Percentiles rank a stretch among this genome's conserved stretches.
These are phyloP conservation scores for Oreotragus oreotragus DNA, from an alignment of 2,113 vertebrate species.

Conservation along the genomic window DNA sequence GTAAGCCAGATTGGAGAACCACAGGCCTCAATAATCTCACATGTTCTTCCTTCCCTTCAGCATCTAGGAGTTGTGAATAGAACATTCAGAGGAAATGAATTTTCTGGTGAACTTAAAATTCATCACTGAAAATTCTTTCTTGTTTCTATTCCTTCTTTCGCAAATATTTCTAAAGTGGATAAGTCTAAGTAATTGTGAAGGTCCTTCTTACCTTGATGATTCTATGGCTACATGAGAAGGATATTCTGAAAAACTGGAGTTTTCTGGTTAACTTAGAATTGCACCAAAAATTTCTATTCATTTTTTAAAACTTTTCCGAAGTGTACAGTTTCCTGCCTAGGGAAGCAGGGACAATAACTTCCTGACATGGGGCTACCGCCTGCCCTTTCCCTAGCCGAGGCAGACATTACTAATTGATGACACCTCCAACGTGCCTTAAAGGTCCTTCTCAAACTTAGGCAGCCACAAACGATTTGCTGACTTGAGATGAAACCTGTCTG, in stretches of 20 bases:
- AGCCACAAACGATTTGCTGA: background rate
- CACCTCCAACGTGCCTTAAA: background rate
- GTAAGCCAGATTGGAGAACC: background rate
- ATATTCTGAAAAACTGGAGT: background rate
- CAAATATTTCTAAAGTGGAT: background rate
- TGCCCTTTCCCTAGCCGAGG: background rate
- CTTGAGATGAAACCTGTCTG: background rate
- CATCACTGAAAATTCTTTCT: slow-evolving; percentile 24
- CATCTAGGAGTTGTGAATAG: background rate
- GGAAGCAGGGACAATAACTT: background rate
- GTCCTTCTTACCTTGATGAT: slow-evolving; percentile 7
- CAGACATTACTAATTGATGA: background rate
- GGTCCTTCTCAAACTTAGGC: background rate
- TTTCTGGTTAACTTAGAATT: slow-evolving; percentile 30
- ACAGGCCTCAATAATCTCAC: background rate
- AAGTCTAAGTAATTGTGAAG: background rate
- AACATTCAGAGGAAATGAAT: slow-evolving; percentile 46
- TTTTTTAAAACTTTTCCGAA: background rate
- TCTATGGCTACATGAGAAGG: background rate
- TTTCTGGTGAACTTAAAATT: slow-evolving; percentile 52
- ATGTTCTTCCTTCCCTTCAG: background rate
- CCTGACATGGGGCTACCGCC: accelerated
- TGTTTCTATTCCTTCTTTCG: slow-evolving; percentile 57
- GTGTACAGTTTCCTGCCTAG: background rate
- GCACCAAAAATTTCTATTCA: slow-evolving; percentile 12